Base-by-base conservation (phyloP, 1,140 invertebrate species). In the Marisa cornuarietis region DNA sequence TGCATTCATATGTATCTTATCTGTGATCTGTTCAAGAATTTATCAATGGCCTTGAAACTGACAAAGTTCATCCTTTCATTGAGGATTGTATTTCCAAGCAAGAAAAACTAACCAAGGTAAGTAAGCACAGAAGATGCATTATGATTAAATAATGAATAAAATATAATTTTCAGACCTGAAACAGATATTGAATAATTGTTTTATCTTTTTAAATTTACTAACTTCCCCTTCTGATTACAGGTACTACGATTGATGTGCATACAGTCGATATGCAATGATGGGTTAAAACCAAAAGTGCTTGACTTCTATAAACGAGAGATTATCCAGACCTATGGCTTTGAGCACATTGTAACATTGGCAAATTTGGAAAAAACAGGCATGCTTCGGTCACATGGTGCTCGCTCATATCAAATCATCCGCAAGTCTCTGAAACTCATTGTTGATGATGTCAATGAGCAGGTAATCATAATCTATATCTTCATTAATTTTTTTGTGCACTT, bases 281-380 rank as follows among this genome's bases (percentile, higher is more conserved):
- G 98, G 0, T 92, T 99, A 0, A 98, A 98, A 88, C 95, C 93
- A 31, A 98, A 98, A 92, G 92, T 96, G 8, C 88, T 98, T 31
- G 97, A 98, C 85, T 94, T 95, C 89, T 99, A 99, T 90, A 98
- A 98, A 90, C 92, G 95, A 81, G 97, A 99, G 92, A 94, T 99
- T 58, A 81, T 92, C 76, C 92, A 92, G 88, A 96, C 96, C 18
- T 99, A 99, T 89, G 97, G 97, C 0, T 95, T 96, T 86, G 93
- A 97, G 84, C 94, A 97, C 83, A 92, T 97, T 79, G 92, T 98
- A 5, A 95, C 95, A 2, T 88, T 99, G 16, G 94, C 94, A 76
- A 96, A 97, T 90, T 91, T 99, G 83, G 96, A 98, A 91, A 96
- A 96, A 89, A 94, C 94, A 31, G 96, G 96, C 0, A 89, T 99